These are phyloP conservation scores for Andricus quercusramuli DNA, from an alignment of 2,888 invertebrate genomes.

Conservation along the genomic window DNA sequence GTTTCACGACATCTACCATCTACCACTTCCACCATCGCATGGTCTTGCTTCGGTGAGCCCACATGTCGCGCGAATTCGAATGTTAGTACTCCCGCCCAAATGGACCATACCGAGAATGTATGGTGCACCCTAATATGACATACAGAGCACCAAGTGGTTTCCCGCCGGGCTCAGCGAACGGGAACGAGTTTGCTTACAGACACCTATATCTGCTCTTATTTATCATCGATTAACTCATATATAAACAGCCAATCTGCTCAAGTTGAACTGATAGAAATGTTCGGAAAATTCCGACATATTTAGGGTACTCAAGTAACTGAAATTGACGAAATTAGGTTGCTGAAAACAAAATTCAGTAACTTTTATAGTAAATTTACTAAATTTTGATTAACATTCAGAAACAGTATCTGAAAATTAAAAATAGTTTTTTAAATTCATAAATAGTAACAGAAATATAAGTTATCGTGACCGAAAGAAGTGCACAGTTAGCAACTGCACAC, in stretches of 20 bases:
- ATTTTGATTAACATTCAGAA: too few species aligned
- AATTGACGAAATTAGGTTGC: too few species aligned
- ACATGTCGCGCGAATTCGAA: conserved; percentile 71
- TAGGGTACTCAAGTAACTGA: too few species aligned
- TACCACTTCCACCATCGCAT: conserved; percentile 65
- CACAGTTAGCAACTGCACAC: too few species aligned
- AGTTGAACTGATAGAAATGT: neutral
- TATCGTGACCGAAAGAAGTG: too few species aligned
- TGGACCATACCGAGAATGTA: conserved; percentile 68
- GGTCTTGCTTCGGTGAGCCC: conserved; percentile 77
- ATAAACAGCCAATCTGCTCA: conserved; percentile 56
- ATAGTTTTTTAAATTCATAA: too few species aligned
- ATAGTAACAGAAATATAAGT: too few species aligned
- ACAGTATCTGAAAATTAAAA: neutral
- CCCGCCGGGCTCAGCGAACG: conserved; percentile 66
- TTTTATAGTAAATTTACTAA: too few species aligned
- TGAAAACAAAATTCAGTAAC: too few species aligned
- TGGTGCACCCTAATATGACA: conserved; percentile 70
- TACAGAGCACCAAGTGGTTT: conserved; percentile 70
- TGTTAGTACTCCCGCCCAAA: conserved; percentile 70
- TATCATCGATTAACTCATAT: conserved; percentile 72
- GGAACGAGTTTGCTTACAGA: conserved; percentile 62
- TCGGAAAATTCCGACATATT: too few species aligned
- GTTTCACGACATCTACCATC: conserved; percentile 63
- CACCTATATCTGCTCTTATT: conserved; percentile 68